A percentile compares a stretch with the other conserved stretches of the same genome.
Conservation (phyloP, 1,140 invertebrate species). For the Pygmarrhopalites habei region DNA sequence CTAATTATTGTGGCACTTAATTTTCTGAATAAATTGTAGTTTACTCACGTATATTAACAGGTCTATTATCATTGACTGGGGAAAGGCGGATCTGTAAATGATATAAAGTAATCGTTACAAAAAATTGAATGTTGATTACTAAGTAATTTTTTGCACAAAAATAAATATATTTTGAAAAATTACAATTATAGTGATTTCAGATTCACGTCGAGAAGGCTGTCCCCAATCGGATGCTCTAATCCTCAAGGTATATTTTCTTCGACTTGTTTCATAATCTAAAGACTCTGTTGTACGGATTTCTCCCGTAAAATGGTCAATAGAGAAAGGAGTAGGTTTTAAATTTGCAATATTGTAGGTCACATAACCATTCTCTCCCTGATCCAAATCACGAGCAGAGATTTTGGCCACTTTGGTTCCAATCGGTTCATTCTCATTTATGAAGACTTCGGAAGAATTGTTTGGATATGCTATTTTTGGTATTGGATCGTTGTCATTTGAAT, state of each 20-base stretch:
- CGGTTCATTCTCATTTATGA: slow-evolving; percentile 75
- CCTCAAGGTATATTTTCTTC: slow-evolving; percentile 63
- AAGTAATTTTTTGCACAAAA: too few relatives aligned
- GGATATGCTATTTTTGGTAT: slow-evolving; percentile 4
- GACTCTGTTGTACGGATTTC: slow-evolving; percentile 70
- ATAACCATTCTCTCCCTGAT: slow-evolving; percentile 89
- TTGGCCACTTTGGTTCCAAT: slow-evolving; percentile 71
- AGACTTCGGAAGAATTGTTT: slow-evolving; percentile 40
- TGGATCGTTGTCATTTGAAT: slow-evolving; percentile 10
- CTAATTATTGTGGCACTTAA: too few relatives aligned
- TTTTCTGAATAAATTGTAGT: too few relatives aligned
- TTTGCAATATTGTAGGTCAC: slow-evolving; percentile 90
- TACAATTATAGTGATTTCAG: slow-evolving; percentile 75
- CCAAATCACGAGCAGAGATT: slow-evolving; percentile 65
- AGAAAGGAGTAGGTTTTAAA: slow-evolving; percentile 80
- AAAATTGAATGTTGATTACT: too few relatives aligned
- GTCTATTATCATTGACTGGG: slow-evolving; percentile 91
- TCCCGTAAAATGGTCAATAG: slow-evolving; percentile 91
- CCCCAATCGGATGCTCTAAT: slow-evolving; percentile 88
- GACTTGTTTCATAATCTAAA: slow-evolving; percentile 86
- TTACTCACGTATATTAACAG: slow-evolving; percentile 46
- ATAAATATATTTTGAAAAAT: slow-evolving; percentile 73
- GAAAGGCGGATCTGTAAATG: too few relatives aligned
- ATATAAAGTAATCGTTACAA: too few relatives aligned
- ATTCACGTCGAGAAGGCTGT: slow-evolving; percentile 71